Percentiles rank a stretch among this genome's conserved stretches.
Evolutionary conservation across 2,797 vertebrate species (phyloP).

Genomic region (Loriculus beryllinus): DNA sequence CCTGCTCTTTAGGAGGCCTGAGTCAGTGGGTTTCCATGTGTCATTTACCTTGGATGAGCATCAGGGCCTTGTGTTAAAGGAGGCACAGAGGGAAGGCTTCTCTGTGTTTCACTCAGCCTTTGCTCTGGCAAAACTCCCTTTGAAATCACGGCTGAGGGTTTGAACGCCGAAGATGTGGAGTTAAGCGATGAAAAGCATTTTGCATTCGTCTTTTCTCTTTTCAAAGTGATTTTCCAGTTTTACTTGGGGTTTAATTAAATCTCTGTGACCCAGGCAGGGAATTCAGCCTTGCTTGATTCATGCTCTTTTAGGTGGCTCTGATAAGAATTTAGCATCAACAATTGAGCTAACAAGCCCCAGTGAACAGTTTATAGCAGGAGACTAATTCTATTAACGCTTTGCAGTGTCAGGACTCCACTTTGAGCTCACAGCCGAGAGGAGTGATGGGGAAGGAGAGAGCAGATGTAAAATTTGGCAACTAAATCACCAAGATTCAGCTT

Average conservation of each 20-base stretch:
- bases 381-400: slow-evolving; percentile 60
- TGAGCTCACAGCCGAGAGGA: background rate
- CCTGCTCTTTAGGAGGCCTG: background rate
- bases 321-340: slow-evolving; percentile 63
- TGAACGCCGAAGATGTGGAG: background rate
- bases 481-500: slow-evolving; percentile 27
- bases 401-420: slow-evolving; percentile 50
- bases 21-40: background rate
- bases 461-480: slow-evolving; percentile 44
- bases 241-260: slow-evolving; percentile 62
- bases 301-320: slow-evolving; percentile 62
- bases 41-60: background rate
- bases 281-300: slow-evolving; percentile 59
- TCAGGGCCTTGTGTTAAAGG: background rate
- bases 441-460: background rate
- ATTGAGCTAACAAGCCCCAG: slow-evolving; percentile 56
- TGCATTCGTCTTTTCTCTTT: slow-evolving; percentile 31
- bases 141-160: background rate
- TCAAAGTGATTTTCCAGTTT: slow-evolving; percentile 56
- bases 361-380: slow-evolving; percentile 42
- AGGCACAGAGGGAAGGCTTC: background rate
- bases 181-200: slow-evolving; percentile 31
- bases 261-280: slow-evolving; percentile 36
- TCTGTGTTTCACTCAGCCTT: background rate
- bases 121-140: slow-evolving; percentile 1